Evolutionary conservation across 2,797 vertebrate genomes (phyloP), one percentile per base, ranked within the genome.

Genomic region (Eospalax fontanierii): DNA sequence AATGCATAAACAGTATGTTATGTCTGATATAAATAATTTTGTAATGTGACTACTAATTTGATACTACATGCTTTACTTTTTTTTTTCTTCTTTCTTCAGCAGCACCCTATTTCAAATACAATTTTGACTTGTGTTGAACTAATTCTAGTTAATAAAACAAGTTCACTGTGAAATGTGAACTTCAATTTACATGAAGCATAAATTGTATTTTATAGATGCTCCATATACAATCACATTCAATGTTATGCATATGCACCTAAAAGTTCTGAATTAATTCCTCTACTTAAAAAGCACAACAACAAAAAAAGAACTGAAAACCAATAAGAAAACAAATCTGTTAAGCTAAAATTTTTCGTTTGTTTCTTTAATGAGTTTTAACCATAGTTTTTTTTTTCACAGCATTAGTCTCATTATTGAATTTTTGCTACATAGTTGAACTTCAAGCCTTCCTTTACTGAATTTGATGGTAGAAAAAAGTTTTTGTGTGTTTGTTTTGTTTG

Each of bases 21-120:
- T 90, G 11, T 65, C 65, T 88, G 6, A 54, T 93, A 71, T 91
- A 61, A 94, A 46, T 81, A 88, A 73, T 90, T 86, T 83, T 85
- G 16, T 16, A 46, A 11, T 86, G 5, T n/a, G 66, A 89, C n/a
- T 61, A 30, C 12, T 87, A 19, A 83, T 73, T 76, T 84, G 15
- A 70, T 40, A 71, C 2, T 11, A 76, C 30, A n/a, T 26, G 38
- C 57, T 76, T 95, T 66, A 90, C 43, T 9, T 14, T 74, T 87
- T 66, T 74, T 57, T 30, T 59, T 46, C 38, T 73, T 63, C 9
- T 21, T 22, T 50, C 7, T 91, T 75, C 87, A 35, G 61, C 65
- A 93, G 22, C 28, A 40, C 24, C 74, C 14, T 8, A 50, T 70
- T 90, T 80, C 35, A 76, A 85, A 81, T 76, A 73, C 22, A 71